phyloP scores from a whole-genome alignment of 2,797 vertebrate species.

The Clarias pachynema region DNA sequence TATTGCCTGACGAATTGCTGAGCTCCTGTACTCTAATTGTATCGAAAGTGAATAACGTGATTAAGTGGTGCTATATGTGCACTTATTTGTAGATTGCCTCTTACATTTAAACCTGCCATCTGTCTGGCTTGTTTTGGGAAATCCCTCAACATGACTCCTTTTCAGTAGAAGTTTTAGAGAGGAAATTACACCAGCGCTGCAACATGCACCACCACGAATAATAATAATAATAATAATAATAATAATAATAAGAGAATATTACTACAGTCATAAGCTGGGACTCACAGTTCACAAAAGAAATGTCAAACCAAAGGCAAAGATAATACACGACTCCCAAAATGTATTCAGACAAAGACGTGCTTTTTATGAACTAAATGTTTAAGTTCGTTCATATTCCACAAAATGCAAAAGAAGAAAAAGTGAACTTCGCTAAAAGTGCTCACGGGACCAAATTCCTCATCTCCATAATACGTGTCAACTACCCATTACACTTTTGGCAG shows the following conservation, averaged over 20 bases:
- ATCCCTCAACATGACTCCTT: constrained; percentile 28
- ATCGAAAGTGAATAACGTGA: not conserved
- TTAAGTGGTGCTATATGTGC: not conserved
- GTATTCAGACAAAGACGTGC: not conserved
- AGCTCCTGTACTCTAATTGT: constrained; percentile 18
- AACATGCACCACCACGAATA: not conserved
- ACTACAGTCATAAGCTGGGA: not conserved
- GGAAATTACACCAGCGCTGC: not conserved
- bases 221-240: constrained; percentile 5
- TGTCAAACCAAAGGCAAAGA: constrained; percentile 20
- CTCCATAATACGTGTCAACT: constrained; percentile 8
- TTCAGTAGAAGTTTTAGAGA: constrained; percentile 28
- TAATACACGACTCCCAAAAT: not conserved
- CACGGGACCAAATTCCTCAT: not conserved
- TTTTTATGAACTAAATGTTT: constrained; percentile 15
- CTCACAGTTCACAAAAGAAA: constrained; percentile 1
- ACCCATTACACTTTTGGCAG: constrained; percentile 7
- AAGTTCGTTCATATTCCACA: not conserved
- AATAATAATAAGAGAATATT: not conserved
- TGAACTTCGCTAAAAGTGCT: not conserved
- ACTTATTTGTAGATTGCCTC: not conserved
- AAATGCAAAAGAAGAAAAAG: not conserved
- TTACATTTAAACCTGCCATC: constrained; percentile 7
- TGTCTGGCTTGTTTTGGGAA: constrained; percentile 9
- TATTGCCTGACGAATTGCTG: constrained; percentile 12